phyloP scores from a whole-genome alignment of 2,797 vertebrate genomes.

The Vultur gryphus region DNA sequence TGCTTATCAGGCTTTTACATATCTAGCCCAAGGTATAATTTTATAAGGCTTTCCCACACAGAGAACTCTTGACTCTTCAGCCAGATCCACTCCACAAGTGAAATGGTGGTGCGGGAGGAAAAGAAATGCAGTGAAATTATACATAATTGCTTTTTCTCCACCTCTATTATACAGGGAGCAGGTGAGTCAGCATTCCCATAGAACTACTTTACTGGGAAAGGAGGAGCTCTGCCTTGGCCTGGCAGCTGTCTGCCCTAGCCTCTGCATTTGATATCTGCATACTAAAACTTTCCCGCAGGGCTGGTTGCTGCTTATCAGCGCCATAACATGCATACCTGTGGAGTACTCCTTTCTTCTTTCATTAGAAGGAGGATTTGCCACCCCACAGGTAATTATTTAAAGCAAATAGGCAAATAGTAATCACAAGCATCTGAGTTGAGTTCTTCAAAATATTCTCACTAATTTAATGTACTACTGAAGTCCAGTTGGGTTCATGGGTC shows the following conservation, averaged over 20 bases:
- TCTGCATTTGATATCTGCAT: not conserved
- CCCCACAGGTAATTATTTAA: not conserved
- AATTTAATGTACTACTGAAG: not conserved
- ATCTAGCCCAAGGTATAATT: constrained; percentile 15
- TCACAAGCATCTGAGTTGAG: not conserved
- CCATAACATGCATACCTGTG: not conserved
- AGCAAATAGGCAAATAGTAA: not conserved
- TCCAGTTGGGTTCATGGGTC: not conserved
- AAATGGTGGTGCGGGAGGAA: not conserved
- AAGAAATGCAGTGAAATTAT: not conserved
- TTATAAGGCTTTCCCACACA: not conserved
- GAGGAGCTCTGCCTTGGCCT: not conserved
- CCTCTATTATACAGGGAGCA: not conserved
- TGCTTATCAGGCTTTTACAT: not conserved
- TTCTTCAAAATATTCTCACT: not conserved
- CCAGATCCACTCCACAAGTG: not conserved
- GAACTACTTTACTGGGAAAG: not conserved
- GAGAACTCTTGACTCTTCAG: not conserved
- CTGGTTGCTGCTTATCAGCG: not conserved
- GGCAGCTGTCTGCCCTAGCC: not conserved
- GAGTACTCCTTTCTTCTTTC: not conserved
- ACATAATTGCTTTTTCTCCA: not conserved
- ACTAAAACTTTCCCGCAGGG: not conserved
- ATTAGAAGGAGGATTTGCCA: not conserved
- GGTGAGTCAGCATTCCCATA: constrained; percentile 36